Conservation (phyloP, 2,113 vertebrate genomes). For the Brachyhypopomus gauderio region DNA sequence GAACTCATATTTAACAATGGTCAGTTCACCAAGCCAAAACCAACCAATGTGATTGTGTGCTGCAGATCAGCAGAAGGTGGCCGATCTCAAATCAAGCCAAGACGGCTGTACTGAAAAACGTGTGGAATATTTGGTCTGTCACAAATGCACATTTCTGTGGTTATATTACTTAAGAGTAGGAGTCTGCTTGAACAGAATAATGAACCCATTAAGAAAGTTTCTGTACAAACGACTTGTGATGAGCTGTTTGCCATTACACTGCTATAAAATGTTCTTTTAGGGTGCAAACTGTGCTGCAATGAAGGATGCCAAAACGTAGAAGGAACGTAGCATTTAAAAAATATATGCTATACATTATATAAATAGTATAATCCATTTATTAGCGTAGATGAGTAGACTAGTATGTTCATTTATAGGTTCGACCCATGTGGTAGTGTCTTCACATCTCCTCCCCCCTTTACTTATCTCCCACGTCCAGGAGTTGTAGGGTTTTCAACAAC, state of each 20-base stretch:
- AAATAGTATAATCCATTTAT: neutral
- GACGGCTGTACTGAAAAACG: too few species aligned
- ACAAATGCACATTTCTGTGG: neutral
- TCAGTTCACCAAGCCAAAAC: slow-evolving; percentile 11
- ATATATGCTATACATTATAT: too few species aligned
- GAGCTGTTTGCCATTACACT: neutral
- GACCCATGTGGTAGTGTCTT: neutral
- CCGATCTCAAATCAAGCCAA: too few species aligned
- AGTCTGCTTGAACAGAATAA: neutral
- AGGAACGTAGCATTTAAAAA: too few species aligned
- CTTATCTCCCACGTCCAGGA: slow-evolving; percentile 56
- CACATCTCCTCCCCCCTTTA: neutral
- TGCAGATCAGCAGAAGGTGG: too few species aligned
- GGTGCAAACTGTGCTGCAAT: neutral
- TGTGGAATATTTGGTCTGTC: too few species aligned
- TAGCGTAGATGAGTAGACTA: neutral
- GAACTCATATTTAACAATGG: slow-evolving; percentile 61
- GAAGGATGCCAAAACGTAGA: too few species aligned
- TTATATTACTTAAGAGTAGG: neutral
- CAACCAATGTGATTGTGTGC: neutral
- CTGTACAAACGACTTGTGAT: neutral
- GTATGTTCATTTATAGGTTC: neutral
- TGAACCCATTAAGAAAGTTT: neutral
- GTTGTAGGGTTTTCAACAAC: slow-evolving; percentile 16
- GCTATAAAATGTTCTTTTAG: neutral